Conservation (phyloP, 2,113 vertebrate genomes). For the Alosa alosa region DNA sequence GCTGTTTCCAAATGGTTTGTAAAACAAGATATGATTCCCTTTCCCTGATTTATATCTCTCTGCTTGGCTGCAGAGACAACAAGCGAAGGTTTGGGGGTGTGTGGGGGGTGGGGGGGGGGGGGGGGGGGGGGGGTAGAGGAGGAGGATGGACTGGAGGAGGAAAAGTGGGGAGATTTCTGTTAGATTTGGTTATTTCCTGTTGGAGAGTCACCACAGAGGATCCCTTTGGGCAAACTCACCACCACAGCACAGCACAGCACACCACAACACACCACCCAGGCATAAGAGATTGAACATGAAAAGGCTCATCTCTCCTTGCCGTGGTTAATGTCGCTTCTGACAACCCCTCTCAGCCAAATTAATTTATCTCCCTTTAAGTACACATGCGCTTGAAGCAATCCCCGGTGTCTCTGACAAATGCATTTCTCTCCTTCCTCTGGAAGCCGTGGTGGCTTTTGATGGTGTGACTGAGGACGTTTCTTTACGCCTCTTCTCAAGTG, state of each 20-base stretch:
- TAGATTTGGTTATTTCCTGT: not conserved
- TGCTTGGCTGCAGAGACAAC: slow-evolving; percentile 26
- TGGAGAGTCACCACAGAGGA: not conserved
- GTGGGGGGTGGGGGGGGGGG: slow-evolving; percentile 28
- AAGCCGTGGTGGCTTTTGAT: slow-evolving; percentile 22
- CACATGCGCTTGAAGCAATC: slow-evolving; percentile 42
- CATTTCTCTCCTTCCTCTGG: slow-evolving; percentile 45
- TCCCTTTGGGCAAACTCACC: not conserved
- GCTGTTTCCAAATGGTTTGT: slow-evolving; percentile 69
- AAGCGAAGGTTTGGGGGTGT: not conserved
- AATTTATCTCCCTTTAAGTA: slow-evolving; percentile 60
- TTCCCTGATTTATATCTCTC: slow-evolving; percentile 62
- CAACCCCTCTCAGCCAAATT: slow-evolving; percentile 66
- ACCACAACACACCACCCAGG: not conserved
- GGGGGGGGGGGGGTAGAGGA: slow-evolving; percentile 27
- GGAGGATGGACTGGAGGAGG: not conserved
- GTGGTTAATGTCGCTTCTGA: slow-evolving; percentile 62
- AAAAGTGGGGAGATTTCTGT: not conserved
- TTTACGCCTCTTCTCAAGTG: slow-evolving; percentile 23
- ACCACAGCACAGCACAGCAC: not conserved
- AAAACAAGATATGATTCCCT: slow-evolving; percentile 74
- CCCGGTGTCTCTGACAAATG: slow-evolving; percentile 54
- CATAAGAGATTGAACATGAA: slow-evolving; percentile 54
- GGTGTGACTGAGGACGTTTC: not conserved
- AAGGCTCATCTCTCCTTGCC: slow-evolving; percentile 63